These are phyloP conservation scores for Actenoides lindsayi DNA, from an alignment of 2,113 vertebrate species.

Conservation along the genomic window DNA sequence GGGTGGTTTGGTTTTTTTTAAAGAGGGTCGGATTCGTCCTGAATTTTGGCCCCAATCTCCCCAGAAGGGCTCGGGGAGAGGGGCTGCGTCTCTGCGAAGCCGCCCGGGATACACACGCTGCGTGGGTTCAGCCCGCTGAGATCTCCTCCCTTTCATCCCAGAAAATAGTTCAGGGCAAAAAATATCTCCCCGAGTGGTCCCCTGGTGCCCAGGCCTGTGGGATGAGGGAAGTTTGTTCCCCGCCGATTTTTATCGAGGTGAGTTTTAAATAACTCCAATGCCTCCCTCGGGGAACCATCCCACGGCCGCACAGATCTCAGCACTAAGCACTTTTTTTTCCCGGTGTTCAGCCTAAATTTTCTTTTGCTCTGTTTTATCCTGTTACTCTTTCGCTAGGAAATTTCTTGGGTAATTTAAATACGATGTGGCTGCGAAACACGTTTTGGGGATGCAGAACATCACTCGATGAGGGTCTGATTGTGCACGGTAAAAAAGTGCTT, in stretches of 20 bases:
- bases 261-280: slow-evolving; percentile 45
- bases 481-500: neutral
- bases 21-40: neutral
- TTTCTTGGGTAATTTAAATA: neutral
- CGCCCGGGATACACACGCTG: neutral
- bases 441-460: neutral
- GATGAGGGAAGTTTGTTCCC: neutral
- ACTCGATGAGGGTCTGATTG: neutral
- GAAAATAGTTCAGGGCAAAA: neutral
- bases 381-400: rapidly evolving
- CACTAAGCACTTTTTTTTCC: slow-evolving; percentile 54
- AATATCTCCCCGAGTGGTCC: neutral
- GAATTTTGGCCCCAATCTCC: neutral
- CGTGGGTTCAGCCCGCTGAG: neutral
- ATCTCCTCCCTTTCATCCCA: neutral
- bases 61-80: neutral
- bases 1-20: neutral
- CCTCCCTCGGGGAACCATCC: slow-evolving; percentile 36
- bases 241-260: slow-evolving; percentile 28
- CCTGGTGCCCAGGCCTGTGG: neutral
- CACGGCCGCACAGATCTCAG: neutral
- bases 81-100: neutral
- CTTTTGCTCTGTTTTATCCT: neutral
- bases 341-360: slow-evolving; percentile 1
- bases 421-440: neutral